phyloP scores from a whole-genome alignment of 2,888 invertebrate species.

The Brachyptera risi region DNA sequence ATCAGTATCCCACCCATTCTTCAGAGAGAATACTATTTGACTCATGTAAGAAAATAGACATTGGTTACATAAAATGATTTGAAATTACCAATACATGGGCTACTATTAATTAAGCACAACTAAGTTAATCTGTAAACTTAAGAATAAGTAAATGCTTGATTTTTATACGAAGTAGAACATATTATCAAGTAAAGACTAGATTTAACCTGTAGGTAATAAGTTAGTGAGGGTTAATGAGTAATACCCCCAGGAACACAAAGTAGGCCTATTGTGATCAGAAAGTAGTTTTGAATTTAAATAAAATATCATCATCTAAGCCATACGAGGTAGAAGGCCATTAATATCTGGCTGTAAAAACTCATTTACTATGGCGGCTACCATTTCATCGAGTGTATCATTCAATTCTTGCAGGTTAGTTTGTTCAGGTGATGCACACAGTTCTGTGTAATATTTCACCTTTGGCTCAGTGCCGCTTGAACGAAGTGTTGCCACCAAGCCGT shows the following conservation, averaged over 20 bases:
- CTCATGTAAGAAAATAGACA: too few relatives aligned
- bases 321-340: conserved; percentile 44
- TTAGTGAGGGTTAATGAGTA: not conserved
- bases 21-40: too few relatives aligned
- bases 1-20: too few relatives aligned
- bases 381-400: conserved; percentile 58
- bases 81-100: too few relatives aligned
- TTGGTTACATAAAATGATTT: too few relatives aligned
- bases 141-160: too few relatives aligned
- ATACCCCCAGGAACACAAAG: not conserved
- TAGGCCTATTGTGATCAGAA: not conserved
- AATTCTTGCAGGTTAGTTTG: conserved; percentile 55
- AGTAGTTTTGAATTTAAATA: not conserved
- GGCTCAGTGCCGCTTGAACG: conserved; percentile 98
- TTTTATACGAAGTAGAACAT: too few relatives aligned
- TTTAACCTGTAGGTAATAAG: not conserved
- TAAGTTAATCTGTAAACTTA: too few relatives aligned
- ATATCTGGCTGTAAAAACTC: conserved; percentile 77
- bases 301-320: not conserved
- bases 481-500: conserved; percentile 81
- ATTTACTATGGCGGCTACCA: conserved; percentile 72
- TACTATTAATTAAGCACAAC: too few relatives aligned
- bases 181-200: too few relatives aligned
- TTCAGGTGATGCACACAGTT: conserved; percentile 44
- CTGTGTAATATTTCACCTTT: conserved; percentile 98